Conservation (phyloP, 2,888 invertebrate genomes). For the Vandiemenella viatica region DNA sequence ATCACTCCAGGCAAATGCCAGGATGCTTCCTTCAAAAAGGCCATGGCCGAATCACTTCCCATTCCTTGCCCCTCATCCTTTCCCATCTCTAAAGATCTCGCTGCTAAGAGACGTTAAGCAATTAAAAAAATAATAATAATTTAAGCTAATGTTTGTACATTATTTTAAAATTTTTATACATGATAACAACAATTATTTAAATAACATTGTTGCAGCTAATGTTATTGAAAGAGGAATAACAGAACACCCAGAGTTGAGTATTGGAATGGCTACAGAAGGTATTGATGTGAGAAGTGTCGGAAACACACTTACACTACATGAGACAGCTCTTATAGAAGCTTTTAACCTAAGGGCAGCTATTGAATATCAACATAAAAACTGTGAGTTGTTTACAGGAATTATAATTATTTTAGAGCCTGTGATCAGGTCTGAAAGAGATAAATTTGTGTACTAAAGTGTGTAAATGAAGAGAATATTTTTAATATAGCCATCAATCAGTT, state of each 20-base stretch:
- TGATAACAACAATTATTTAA: not conserved
- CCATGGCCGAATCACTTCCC: too few species aligned
- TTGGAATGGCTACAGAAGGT: slow-evolving; percentile 92
- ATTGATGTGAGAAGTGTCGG: slow-evolving; percentile 89
- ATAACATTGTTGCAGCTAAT: slow-evolving; percentile 37
- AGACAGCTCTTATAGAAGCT: slow-evolving; percentile 93
- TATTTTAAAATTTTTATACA: not conserved
- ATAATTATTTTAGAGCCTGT: too few species aligned
- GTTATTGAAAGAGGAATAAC: slow-evolving; percentile 92
- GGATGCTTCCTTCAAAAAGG: too few species aligned
- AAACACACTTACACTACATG: slow-evolving; percentile 81
- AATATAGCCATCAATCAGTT: too few species aligned
- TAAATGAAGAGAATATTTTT: too few species aligned
- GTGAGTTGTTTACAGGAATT: slow-evolving; percentile 28
- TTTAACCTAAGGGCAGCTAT: slow-evolving; percentile 97
- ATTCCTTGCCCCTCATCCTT: too few species aligned
- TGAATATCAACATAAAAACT: slow-evolving; percentile 82
- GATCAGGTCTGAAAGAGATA: too few species aligned
- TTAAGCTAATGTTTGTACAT: not conserved
- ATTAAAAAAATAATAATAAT: not conserved
- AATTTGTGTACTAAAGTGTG: too few species aligned
- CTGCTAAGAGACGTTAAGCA: not conserved
- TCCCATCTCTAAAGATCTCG: too few species aligned
- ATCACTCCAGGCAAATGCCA: too few species aligned
- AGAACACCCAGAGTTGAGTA: slow-evolving; percentile 92